phyloP scores from a whole-genome alignment of 2,888 invertebrate genomes.

The Glaucopsyche alexis region DNA sequence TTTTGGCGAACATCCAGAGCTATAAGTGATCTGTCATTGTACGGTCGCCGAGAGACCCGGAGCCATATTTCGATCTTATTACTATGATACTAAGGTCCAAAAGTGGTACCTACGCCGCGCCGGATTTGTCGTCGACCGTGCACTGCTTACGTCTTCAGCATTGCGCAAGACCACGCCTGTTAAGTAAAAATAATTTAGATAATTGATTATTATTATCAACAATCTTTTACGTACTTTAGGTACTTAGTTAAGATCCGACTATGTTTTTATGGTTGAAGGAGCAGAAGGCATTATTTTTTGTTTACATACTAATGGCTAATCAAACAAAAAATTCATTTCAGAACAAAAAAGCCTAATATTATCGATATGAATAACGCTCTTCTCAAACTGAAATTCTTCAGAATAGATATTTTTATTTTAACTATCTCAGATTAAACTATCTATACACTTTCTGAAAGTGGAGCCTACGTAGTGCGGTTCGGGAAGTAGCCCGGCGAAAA shows the following conservation, averaged over 20 bases:
- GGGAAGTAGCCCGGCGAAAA: no score
- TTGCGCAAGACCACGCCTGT: constrained; percentile 3
- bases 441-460: no score
- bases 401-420: no score
- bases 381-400: background rate
- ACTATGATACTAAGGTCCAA: background rate
- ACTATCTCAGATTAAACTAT: no score
- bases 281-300: no score
- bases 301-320: no score
- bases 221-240: background rate
- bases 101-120: background rate
- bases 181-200: background rate
- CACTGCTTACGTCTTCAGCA: background rate
- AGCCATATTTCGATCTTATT: background rate
- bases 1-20: no score
- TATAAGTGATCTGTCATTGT: no score
- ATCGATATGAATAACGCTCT: background rate
- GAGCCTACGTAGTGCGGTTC: no score
- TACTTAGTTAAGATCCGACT: background rate
- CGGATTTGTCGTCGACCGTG: background rate
- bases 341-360: no score
- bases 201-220: constrained; percentile 5
- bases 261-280: background rate
- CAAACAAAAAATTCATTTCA: no score
- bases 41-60: background rate